Evolutionary conservation across 2,888 invertebrate species (phyloP).

Genomic region (Tryphoninae sp.): DNA sequence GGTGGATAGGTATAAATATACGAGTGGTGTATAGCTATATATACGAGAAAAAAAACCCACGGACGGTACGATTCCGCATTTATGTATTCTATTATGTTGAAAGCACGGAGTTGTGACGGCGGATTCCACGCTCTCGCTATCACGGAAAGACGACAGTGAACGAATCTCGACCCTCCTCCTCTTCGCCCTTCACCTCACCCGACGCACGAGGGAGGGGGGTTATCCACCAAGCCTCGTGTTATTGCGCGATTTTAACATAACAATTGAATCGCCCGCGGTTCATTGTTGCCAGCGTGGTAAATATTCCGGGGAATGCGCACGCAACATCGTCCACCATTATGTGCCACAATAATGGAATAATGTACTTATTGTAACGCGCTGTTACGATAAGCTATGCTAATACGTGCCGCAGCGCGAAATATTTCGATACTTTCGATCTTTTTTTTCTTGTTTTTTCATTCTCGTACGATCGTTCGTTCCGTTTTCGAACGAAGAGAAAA

Average conservation of each 20-base stretch:
- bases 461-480: no score
- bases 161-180: constrained; percentile 32
- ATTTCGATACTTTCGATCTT: no score
- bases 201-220: not conserved
- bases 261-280: constrained; percentile 69
- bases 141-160: constrained; percentile 56
- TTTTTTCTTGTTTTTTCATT: no score
- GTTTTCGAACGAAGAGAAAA: no score
- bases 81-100: constrained; percentile 73
- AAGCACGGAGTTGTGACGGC: constrained; percentile 65
- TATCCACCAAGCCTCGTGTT: constrained; percentile 56
- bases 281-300: constrained; percentile 68
- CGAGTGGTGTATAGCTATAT: not conserved
- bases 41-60: not conserved
- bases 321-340: constrained; percentile 24
- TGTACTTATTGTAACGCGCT: not conserved
- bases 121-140: constrained; percentile 53
- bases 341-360: constrained; percentile 24
- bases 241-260: constrained; percentile 72
- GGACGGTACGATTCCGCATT: constrained; percentile 68
- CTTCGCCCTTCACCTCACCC: not conserved
- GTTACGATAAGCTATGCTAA: no score
- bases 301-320: constrained; percentile 54
- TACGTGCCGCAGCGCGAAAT: no score
- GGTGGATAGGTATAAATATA: constrained; percentile 37